Evolutionary conservation across 2,797 vertebrate species (phyloP).

Genomic region (Myotis daubentonii): DNA sequence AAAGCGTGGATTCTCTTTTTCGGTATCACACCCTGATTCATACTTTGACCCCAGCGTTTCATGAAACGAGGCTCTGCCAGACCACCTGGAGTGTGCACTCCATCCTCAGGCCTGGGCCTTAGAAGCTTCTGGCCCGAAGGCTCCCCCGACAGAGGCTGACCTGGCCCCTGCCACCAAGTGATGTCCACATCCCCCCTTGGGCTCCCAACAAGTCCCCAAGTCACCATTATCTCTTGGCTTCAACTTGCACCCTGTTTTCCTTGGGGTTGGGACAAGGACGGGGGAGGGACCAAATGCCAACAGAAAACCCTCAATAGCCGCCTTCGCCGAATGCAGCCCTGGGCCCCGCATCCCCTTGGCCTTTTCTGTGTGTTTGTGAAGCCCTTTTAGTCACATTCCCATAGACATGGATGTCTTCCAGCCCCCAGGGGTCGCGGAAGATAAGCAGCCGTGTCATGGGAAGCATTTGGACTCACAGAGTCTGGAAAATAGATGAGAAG

Average conservation of each 20-base stretch:
- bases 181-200: background rate
- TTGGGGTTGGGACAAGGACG: background rate
- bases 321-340: background rate
- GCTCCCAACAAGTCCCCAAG: background rate
- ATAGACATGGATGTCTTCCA: constrained; percentile 50
- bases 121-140: background rate
- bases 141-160: background rate
- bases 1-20: background rate
- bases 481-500: constrained; percentile 52
- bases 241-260: background rate
- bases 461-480: constrained; percentile 44
- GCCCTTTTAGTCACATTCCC: constrained; percentile 51
- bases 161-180: background rate
- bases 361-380: background rate
- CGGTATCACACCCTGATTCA: background rate
- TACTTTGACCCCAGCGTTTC: background rate
- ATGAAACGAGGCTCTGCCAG: background rate
- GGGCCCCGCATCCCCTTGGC: background rate
- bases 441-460: background rate
- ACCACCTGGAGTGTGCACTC: background rate
- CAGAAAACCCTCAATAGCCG: background rate
- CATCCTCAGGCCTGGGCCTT: background rate
- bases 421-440: constrained; percentile 52
- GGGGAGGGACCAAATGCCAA: background rate
- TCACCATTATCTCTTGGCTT: constrained; percentile 27